These are phyloP conservation scores for Phycodurus eques DNA, from an alignment of 2,113 vertebrate species.

Conservation along the genomic window DNA sequence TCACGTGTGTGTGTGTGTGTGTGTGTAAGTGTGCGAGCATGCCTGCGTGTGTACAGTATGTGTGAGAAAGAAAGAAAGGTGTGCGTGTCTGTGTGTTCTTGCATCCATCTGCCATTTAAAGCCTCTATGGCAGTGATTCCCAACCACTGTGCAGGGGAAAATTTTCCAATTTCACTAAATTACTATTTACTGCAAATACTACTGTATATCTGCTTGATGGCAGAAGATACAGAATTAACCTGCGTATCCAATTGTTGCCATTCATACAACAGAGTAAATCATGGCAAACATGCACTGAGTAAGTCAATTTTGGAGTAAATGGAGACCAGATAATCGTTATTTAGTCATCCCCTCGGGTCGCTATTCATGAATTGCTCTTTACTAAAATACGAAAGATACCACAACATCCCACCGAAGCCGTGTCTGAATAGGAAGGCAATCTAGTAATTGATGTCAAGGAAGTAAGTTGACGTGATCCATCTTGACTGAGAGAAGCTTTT, in stretches of 20 bases:
- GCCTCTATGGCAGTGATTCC: too few relatives aligned
- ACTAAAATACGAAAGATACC: not conserved
- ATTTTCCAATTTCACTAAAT: not conserved
- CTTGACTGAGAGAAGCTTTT: not conserved
- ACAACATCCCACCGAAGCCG: not conserved
- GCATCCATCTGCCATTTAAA: slow-evolving; percentile 13
- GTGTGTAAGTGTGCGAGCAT: not conserved
- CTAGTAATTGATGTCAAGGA: too few relatives aligned
- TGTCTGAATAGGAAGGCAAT: not conserved
- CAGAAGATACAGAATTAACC: not conserved
- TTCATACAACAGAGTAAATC: not conserved
- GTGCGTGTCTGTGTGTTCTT: slow-evolving; percentile 32
- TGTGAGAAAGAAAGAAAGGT: not conserved
- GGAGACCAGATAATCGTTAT: not conserved
- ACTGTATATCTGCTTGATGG: too few relatives aligned
- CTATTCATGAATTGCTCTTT: not conserved
- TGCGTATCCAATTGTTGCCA: not conserved
- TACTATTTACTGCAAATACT: too few relatives aligned
- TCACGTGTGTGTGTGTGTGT: slow-evolving; percentile 40
- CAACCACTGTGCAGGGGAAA: too few relatives aligned
- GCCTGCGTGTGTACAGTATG: not conserved
- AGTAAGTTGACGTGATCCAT: not conserved
- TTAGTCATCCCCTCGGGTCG: not conserved
- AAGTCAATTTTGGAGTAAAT: not conserved
- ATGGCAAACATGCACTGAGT: not conserved